These are phyloP conservation scores for Botia kubotai DNA, from an alignment of 2,797 vertebrate species.

Conservation along the genomic window DNA sequence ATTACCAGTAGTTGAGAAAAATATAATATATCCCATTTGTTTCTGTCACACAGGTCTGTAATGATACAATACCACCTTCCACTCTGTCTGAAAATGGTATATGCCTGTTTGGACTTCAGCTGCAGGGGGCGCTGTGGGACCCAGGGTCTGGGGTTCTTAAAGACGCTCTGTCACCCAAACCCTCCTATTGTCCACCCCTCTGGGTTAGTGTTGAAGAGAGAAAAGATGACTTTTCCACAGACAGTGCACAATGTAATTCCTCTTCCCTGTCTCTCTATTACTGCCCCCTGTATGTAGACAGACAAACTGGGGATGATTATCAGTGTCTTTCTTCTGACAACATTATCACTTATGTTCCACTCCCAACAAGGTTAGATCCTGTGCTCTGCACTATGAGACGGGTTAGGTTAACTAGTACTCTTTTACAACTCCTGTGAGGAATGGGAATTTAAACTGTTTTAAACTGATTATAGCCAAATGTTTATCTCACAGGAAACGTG, in stretches of 20 bases:
- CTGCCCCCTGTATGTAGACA: constrained; percentile 80
- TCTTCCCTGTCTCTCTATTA: constrained; percentile 67
- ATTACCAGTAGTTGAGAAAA: not conserved
- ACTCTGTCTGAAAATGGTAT: constrained; percentile 40
- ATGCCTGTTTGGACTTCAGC: constrained; percentile 64
- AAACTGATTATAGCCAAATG: no score
- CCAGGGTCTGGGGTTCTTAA: constrained; percentile 64
- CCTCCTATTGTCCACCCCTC: constrained; percentile 72
- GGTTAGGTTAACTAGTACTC: constrained; percentile 71
- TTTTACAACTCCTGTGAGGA: constrained; percentile 41
- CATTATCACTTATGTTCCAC: constrained; percentile 69
- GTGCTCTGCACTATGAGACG: constrained; percentile 71
- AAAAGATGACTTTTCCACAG: constrained; percentile 10
- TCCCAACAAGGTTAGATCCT: constrained; percentile 66
- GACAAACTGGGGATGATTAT: constrained; percentile 38
- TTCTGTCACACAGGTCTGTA: constrained; percentile 68
- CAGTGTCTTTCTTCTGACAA: constrained; percentile 64
- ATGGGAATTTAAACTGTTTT: no score
- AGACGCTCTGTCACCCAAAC: constrained; percentile 66
- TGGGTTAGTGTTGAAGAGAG: constrained; percentile 66
- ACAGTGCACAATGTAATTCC: not conserved
- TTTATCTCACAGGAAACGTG: no score
- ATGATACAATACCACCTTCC: constrained; percentile 35
- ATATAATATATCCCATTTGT: not conserved
- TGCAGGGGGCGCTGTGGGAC: constrained; percentile 82